These are phyloP conservation scores for Pogonophryne albipinna DNA, from an alignment of 2,797 vertebrate species.

Conservation along the genomic window DNA sequence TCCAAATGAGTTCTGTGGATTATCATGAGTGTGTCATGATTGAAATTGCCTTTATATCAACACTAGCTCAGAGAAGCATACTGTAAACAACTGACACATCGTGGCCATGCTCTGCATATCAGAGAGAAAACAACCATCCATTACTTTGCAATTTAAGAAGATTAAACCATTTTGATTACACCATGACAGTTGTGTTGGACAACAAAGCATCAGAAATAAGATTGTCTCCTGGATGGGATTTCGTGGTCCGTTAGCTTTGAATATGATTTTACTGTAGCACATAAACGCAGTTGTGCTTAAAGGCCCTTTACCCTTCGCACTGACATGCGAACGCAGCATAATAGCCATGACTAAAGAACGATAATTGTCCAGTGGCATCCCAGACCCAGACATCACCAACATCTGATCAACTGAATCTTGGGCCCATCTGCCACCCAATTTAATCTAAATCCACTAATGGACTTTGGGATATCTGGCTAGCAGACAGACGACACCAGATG, in stretches of 20 bases:
- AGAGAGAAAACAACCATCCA: conserved; percentile 15
- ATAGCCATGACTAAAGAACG: conserved; percentile 23
- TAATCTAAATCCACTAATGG: conserved; percentile 67
- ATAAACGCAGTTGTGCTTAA: not conserved
- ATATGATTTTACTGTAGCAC: not conserved
- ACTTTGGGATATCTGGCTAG: conserved; percentile 48
- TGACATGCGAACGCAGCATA: conserved; percentile 30
- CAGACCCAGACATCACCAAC: conserved; percentile 48
- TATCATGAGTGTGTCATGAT: conserved; percentile 23
- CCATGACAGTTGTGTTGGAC: conserved; percentile 16
- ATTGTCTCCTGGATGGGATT: not conserved
- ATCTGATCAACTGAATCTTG: conserved; percentile 59
- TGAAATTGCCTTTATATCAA: conserved; percentile 32
- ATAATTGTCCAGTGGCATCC: conserved; percentile 59
- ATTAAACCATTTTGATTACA: conserved; percentile 21
- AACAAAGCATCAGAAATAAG: conserved; percentile 20
- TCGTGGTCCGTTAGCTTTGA: conserved; percentile 3
- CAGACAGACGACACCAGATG: conserved; percentile 35
- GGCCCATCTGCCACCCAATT: conserved; percentile 58
- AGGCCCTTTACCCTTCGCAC: not conserved
- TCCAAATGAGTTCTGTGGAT: conserved; percentile 33
- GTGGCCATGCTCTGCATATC: not conserved
- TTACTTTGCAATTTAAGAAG: conserved; percentile 17
- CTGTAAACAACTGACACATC: conserved; percentile 1
- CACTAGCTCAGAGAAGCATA: conserved; percentile 6